Evolutionary conservation across 1,140 invertebrate species (phyloP), one percentile per base, ranked within the genome.

Genomic region (Chironomus striatipennis): DNA sequence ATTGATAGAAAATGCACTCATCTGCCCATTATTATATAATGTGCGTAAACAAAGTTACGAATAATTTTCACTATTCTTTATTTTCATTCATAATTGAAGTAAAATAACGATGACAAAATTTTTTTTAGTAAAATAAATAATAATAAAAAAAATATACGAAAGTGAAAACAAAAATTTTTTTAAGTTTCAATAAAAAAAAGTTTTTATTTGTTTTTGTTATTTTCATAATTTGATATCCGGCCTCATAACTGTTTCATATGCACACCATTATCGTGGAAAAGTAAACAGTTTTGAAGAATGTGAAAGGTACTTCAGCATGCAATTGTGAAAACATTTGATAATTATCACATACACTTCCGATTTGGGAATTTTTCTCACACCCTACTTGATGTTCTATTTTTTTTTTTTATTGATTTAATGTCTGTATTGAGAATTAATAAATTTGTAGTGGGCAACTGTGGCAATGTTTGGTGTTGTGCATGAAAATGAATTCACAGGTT

Each of bases 261-360:
- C 47, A 5, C 47, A 57, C 47, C n/a, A 57, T 57, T 15, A 57
- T 57, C 47, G 47, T 57, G 47, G 47, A 57, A 57, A 57, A 57
- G 47, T 57, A 57, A 57, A 57, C n/a, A 57, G 15, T 57, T 57
- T 12, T 57, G 8, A 57, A n/a, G 47, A n/a, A n/a, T 57, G 47
- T 57, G 47, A 57, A 57, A 57, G 47, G 47, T 57, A 57, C 47
- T 57, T 57, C n/a, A 57, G 47, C 12, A n/a, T 57, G 47, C 47
- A 57, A 57, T 57, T 57, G 12, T 5, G 12, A 57, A 57, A 57
- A 57, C 24, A 34, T 34, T n/a, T 34, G 24, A 34, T 34, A 34
- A 34, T 34, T 34, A 34, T 34, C 24, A 34, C 2, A 34, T 34
- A 34, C 24, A 34, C 24, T 34, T 34, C 24, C 24, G 24, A 34